Evolutionary conservation across 1,140 invertebrate genomes (phyloP).

Genomic region (Cylas formicarius): DNA sequence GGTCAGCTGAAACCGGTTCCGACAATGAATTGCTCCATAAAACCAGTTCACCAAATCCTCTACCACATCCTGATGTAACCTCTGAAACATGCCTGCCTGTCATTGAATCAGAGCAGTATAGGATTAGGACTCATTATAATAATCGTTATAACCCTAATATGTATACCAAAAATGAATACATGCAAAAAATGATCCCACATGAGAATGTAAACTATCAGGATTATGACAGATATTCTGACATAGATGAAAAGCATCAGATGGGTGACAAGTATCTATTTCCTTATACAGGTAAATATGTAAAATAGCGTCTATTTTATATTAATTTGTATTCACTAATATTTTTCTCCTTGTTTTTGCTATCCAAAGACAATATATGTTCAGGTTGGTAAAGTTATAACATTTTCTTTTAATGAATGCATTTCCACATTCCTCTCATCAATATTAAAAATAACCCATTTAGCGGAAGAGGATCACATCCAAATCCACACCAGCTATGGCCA

Average conservation of each 20-base stretch:
- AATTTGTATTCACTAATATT: conserved; percentile 4
- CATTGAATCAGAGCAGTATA: conserved; percentile 45
- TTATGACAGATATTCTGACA: conserved; percentile 59
- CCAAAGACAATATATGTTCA: conserved; percentile 28
- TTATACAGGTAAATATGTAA: conserved; percentile 53
- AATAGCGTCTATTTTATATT: neutral
- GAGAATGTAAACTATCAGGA: conserved; percentile 53
- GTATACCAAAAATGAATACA: conserved; percentile 37
- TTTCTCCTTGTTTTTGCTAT: conserved; percentile 20
- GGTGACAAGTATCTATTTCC: conserved; percentile 73
- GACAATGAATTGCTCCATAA: conserved; percentile 64
- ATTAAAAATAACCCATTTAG: conserved; percentile 39
- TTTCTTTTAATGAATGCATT: no score
- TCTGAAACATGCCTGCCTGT: conserved; percentile 51
- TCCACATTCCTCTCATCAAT: no score
- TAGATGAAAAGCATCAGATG: conserved; percentile 62
- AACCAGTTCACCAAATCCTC: conserved; percentile 60
- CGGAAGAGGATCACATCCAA: conserved; percentile 51
- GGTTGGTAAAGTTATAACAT: no score
- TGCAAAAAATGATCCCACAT: conserved; percentile 51
- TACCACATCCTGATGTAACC: conserved; percentile 65
- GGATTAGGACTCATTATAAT: conserved; percentile 43
- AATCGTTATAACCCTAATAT: conserved; percentile 50
- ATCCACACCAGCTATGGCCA: conserved; percentile 32
- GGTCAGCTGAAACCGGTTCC: conserved; percentile 70